Evolutionary conservation across 2,113 vertebrate species (phyloP).

Genomic region (Malurus cyaneus): DNA sequence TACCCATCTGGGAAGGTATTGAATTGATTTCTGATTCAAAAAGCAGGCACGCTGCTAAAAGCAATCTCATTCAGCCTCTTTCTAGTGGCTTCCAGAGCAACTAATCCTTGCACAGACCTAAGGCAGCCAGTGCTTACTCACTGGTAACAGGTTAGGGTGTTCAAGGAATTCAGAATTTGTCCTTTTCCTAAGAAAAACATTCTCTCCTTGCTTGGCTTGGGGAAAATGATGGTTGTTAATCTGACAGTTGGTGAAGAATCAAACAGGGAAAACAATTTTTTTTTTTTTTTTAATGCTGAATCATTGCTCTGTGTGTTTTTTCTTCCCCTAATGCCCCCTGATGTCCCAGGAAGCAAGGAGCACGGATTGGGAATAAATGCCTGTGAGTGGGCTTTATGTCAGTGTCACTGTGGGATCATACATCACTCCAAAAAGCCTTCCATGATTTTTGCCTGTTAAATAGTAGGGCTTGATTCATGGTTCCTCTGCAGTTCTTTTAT

Average conservation of each 20-base stretch:
- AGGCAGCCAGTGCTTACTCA: background rate
- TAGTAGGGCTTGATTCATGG: background rate
- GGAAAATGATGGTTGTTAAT: background rate
- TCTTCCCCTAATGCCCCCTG: background rate
- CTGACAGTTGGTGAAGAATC: background rate
- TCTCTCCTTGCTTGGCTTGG: background rate
- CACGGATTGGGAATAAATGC: rapidly evolving
- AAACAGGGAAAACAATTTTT: background rate
- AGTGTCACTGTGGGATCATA: background rate
- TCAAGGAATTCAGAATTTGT: background rate
- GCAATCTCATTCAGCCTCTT: background rate
- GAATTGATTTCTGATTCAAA: background rate
- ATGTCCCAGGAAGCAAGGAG: background rate
- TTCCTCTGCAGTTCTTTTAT: background rate
- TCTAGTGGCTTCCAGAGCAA: background rate
- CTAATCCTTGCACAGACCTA: background rate
- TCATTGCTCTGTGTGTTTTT: background rate
- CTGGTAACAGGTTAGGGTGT: background rate
- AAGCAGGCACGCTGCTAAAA: background rate
- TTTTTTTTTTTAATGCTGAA: background rate
- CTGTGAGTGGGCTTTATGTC: background rate
- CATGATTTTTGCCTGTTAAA: background rate
- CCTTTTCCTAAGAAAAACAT: background rate
- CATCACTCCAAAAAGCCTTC: background rate
- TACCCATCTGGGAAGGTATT: background rate